A percentile compares a stretch with the other conserved stretches of the same genome.
These are phyloP conservation scores for Ariolimax columbianus DNA, from an alignment of 2,888 invertebrate species.

Conservation along the genomic window DNA sequence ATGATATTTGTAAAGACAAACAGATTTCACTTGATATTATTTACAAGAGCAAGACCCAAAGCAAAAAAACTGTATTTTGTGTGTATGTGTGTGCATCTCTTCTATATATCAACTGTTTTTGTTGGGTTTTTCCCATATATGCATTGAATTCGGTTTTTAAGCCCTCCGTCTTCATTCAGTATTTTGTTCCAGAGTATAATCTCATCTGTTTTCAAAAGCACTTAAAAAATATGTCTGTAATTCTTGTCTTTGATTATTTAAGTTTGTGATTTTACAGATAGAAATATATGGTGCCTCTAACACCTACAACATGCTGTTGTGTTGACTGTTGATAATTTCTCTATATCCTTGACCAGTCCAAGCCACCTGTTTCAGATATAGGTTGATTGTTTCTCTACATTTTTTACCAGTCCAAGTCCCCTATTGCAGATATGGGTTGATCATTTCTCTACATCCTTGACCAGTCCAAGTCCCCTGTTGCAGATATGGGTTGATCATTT, in stretches of 20 bases:
- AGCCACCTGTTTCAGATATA: too few relatives aligned
- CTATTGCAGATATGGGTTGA: too few relatives aligned
- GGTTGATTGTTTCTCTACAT: too few relatives aligned
- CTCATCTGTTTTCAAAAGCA: background rate
- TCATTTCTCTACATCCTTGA: too few relatives aligned
- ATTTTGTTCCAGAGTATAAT: background rate
- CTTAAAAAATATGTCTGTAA: background rate
- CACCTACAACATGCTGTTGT: too few relatives aligned
- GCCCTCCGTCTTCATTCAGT: background rate
- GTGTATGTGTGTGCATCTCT: background rate
- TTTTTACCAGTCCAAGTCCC: too few relatives aligned
- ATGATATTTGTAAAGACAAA: background rate
- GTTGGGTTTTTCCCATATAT: background rate
- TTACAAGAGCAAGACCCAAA: background rate
- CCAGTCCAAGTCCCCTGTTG: too few relatives aligned
- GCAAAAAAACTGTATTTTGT: background rate
- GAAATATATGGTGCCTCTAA: too few relatives aligned
- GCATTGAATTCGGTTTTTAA: background rate
- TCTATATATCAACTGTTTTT: background rate
- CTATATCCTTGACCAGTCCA: too few relatives aligned
- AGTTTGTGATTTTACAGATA: too few relatives aligned
- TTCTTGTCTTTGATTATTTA: background rate
- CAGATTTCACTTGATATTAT: background rate
- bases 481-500: too few relatives aligned
- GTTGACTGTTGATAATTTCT: too few relatives aligned